Evolutionary conservation across 2,888 invertebrate species (phyloP).

Genomic region (Euproctis similis): DNA sequence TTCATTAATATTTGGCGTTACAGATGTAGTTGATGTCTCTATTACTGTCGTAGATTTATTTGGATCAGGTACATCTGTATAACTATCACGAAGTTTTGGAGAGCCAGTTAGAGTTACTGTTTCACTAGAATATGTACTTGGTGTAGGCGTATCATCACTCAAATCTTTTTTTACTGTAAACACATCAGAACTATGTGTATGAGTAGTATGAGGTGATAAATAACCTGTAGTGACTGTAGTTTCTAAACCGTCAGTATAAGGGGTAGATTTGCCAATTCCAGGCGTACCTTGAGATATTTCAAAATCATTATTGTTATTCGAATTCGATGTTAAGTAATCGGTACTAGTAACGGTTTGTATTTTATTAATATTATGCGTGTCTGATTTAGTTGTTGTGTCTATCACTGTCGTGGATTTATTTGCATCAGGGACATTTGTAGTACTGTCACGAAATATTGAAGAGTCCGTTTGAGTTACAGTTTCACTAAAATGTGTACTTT

Average conservation of each 20-base stretch:
- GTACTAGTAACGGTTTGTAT: neutral
- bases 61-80: neutral
- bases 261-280: too few relatives aligned
- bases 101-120: too few relatives aligned
- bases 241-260: neutral
- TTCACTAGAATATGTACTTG: too few relatives aligned
- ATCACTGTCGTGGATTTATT: neutral
- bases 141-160: too few relatives aligned
- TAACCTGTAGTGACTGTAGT: neutral
- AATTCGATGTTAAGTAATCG: too few relatives aligned
- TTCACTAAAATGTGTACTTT: too few relatives aligned
- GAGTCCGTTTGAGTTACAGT: too few relatives aligned
- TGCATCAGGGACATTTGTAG: neutral
- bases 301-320: too few relatives aligned
- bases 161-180: too few relatives aligned
- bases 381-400: constrained; percentile 1
- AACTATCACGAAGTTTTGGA: neutral
- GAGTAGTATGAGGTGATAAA: neutral
- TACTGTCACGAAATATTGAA: neutral
- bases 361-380: constrained; percentile 1
- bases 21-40: neutral
- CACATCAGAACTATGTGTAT: neutral
- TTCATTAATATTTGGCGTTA: constrained; percentile 3
- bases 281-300: too few relatives aligned
- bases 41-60: neutral